Conservation (phyloP, 2,113 vertebrate species). For the Apodemus sylvaticus region DNA sequence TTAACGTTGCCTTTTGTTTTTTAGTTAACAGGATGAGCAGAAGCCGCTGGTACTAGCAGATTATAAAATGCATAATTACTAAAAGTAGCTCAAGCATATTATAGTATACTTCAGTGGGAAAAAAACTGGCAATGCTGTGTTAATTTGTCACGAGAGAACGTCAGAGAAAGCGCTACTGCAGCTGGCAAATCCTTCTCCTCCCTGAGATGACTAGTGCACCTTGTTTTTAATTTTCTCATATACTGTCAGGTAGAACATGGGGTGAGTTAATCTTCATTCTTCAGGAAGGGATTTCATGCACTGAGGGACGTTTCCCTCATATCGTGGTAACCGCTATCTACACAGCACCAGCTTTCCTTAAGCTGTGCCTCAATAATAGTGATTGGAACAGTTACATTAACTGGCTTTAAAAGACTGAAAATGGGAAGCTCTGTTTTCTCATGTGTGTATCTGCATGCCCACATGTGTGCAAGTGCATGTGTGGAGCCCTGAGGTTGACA, state of each 20-base stretch:
- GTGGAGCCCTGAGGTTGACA: background rate
- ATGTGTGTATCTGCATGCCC: background rate
- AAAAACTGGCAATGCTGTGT: constrained; percentile 85
- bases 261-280: constrained; percentile 58
- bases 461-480: background rate
- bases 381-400: background rate
- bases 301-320: background rate
- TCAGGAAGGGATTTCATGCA: background rate
- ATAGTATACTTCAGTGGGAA: constrained; percentile 82
- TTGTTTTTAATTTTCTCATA: constrained; percentile 78
- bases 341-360: background rate
- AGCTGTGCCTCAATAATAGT: background rate
- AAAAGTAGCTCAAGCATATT: constrained; percentile 88
- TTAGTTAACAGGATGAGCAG: constrained; percentile 82
- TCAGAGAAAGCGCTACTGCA: constrained; percentile 77
- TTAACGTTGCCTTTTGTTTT: constrained; percentile 63
- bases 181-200: constrained; percentile 80
- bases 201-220: constrained; percentile 76
- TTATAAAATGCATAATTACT: constrained; percentile 86
- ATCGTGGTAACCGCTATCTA: background rate
- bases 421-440: background rate
- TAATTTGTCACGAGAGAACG: constrained; percentile 83
- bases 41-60: constrained; percentile 88
- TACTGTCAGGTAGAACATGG: constrained; percentile 48
- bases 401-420: constrained; percentile 2